These are phyloP conservation scores for Nematolebias whitei DNA, from an alignment of 2,113 vertebrate species.

Conservation along the genomic window DNA sequence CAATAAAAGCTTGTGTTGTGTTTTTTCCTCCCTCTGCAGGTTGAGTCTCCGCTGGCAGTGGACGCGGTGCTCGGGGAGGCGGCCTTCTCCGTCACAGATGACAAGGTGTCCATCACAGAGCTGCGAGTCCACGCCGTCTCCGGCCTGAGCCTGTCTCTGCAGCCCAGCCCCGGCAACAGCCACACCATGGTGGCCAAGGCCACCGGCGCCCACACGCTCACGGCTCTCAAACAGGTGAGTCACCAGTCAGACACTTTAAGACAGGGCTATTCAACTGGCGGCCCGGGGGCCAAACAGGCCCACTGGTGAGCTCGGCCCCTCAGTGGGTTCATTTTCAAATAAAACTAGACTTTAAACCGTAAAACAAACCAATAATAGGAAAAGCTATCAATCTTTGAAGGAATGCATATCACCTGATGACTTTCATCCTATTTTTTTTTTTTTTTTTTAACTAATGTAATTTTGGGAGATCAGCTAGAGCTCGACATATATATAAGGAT, in stretches of 20 bases:
- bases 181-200: conserved; percentile 96
- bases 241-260: not conserved
- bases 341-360: too few relatives aligned
- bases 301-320: too few relatives aligned
- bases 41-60: conserved; percentile 90
- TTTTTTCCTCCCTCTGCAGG: conserved; percentile 75
- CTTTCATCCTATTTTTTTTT: too few relatives aligned
- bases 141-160: conserved; percentile 88
- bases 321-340: too few relatives aligned
- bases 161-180: conserved; percentile 94
- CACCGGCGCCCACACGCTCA: conserved; percentile 87
- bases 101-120: conserved; percentile 94
- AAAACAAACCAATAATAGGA: too few relatives aligned
- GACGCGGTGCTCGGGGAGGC: conserved; percentile 91
- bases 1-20: conserved; percentile 41
- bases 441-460: too few relatives aligned
- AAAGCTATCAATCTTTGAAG: too few relatives aligned
- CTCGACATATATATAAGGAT: too few relatives aligned
- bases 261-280: too few relatives aligned
- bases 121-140: conserved; percentile 90
- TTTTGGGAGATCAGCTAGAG: too few relatives aligned
- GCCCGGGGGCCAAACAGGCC: too few relatives aligned
- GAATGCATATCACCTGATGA: too few relatives aligned
- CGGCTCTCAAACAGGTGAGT: conserved; percentile 89
- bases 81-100: conserved; percentile 89